Evolutionary conservation across 2,888 invertebrate species (phyloP).

Genomic region (Litoditis marina): DNA sequence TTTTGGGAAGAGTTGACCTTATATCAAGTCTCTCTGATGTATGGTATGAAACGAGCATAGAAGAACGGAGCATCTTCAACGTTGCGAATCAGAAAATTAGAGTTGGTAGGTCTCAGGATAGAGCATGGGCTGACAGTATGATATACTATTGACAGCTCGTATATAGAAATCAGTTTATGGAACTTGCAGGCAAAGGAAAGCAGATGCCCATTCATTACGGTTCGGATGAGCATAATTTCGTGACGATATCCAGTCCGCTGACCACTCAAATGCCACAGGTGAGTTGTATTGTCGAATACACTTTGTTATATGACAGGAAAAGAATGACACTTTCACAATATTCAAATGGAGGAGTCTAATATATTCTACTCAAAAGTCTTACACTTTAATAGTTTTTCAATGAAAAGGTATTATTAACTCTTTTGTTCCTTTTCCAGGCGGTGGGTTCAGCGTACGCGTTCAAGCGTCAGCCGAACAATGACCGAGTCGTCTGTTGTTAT

Average conservation of each 20-base stretch:
- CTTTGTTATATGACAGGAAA: background rate
- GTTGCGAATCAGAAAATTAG: background rate
- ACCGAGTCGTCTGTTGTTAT: slow-evolving; percentile 62
- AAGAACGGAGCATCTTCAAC: background rate
- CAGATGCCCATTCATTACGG: slow-evolving; percentile 99
- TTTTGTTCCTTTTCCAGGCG: slow-evolving; percentile 66
- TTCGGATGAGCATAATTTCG: slow-evolving; percentile 77
- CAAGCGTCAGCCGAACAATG: slow-evolving; percentile 75
- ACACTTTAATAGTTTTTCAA: background rate
- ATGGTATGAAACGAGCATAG: background rate
- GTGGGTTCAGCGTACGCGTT: slow-evolving; percentile 91
- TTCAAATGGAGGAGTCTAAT: background rate
- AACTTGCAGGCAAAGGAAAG: slow-evolving; percentile 63
- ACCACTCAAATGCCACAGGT: slow-evolving; percentile 91
- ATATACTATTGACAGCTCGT: background rate
- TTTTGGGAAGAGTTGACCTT: too few species aligned
- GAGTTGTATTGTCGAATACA: background rate
- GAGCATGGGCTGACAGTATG: too few species aligned
- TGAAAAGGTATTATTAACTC: background rate
- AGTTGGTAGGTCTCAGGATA: too few species aligned
- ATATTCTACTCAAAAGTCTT: background rate
- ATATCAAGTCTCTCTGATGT: too few species aligned
- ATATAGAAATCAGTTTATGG: background rate
- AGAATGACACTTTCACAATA: background rate
- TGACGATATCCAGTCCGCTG: slow-evolving; percentile 91